Evolutionary conservation across 2,888 invertebrate genomes (phyloP), one percentile per base, ranked within the genome.

Genomic region (Druceiella hillmani): DNA sequence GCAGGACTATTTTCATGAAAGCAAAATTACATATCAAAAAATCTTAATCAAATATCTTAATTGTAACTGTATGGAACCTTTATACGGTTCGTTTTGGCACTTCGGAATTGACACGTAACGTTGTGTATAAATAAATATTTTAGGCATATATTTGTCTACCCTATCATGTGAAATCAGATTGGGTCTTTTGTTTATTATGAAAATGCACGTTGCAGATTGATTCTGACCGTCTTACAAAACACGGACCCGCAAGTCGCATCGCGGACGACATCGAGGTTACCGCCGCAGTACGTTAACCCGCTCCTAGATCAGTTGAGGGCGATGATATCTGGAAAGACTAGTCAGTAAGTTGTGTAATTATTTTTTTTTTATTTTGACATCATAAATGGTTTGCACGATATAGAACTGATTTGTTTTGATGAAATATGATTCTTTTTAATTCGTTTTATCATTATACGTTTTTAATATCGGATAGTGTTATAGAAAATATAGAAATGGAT

Each of bases 221-320:
- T 94, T 17, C 69, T 77, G 46, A 79, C 76, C 36, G 91, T 92
- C 2, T 65, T 94, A 2, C 72, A 74, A 27, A 76, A 75, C 32
- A 74, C 75, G 32, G 82, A 88, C 36, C 72, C 78, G 12, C 68
- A 61, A 1, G 71, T 87, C 1, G 85, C 94, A 4, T 62, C 67
- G 26, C 79, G 83, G 44, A 92, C 94, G 0, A 70, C 92, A 11
- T 70, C 77, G 36, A 76, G 78, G 35, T 61, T 95, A 39, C 91
- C 92, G 0, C 73, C 89, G 0, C 81, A 83, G 47, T 81, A 81
- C 38, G 75, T 94, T 13, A 71, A 81, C 0, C 76, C 79, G 0
- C 59, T 94, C 9, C 57, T 94, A 3, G 76, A 81, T 45, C 86
- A 91, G 58, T 66, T 94, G 1, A 78, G 80, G 0, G 58, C 61